Evolutionary conservation across 1,140 invertebrate genomes (phyloP), one percentile per base, ranked within the genome.

Genomic region (Drosophila sulfurigaster): DNA sequence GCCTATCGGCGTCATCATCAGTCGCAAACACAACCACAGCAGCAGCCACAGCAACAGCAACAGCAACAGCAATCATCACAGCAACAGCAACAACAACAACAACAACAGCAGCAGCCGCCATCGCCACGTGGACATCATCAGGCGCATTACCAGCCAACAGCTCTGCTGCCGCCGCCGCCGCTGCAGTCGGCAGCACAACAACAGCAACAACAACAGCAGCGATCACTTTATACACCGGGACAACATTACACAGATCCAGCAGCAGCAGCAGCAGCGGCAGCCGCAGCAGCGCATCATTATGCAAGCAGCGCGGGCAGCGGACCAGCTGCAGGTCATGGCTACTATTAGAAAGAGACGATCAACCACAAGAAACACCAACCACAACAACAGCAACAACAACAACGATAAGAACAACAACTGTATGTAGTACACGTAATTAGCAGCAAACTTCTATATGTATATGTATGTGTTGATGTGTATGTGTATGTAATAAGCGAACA

Each of bases 121-220:
- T 66, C 62, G 10, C 73, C 73, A 20, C 77, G 48, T 15, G 54
- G 46, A 0, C 73, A 75, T 25, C 65, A 71, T 30, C 81, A 77
- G 20, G 70, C 63, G 41, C 79, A 77, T 25, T 80, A 76, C 46
- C 67, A 75, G 20, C 63, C 72, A 16, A 59, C 72, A 2, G 52
- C 81, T 1, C 45, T 77, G 60, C 28, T 78, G 58, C 82, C 75
- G 1, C 82, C 81, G n/a, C 81, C 78, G 0, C 58, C 62, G 1
- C 10, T 86, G 54, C 82, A 82, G 8, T 74, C 71, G 54, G 1
- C 79, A 4, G 68, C 56, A 0, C 79, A 48, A 1, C 75, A 58
- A 5, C 65, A 25, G 0, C 20, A 25, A 4, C 20, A 25, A 16
- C 16, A 16, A 67, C 72, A 73, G 15, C 75, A 75, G 32, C 74